Conservation (phyloP, 2,113 vertebrate genomes). For the Plectropomus leopardus region DNA sequence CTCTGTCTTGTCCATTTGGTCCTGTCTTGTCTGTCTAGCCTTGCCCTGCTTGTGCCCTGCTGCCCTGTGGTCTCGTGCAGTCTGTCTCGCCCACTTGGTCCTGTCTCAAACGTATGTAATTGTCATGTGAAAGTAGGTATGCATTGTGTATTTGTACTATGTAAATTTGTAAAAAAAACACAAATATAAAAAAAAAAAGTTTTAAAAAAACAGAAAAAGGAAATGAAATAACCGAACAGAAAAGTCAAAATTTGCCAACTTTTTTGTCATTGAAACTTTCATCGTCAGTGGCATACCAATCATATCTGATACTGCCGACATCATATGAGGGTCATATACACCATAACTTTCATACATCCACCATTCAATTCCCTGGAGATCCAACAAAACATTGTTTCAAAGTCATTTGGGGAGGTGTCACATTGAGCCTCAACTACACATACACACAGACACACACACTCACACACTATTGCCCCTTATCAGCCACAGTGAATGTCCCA, state of each 20-base stretch:
- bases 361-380: constrained; percentile 36
- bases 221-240: too few relatives aligned
- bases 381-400: constrained; percentile 48
- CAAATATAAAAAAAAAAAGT: too few relatives aligned
- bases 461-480: not conserved
- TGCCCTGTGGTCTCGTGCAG: too few relatives aligned
- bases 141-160: too few relatives aligned
- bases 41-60: too few relatives aligned
- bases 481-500: constrained; percentile 35
- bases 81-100: too few relatives aligned
- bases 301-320: not conserved
- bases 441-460: constrained; percentile 10
- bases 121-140: too few relatives aligned
- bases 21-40: too few relatives aligned
- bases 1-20: too few relatives aligned
- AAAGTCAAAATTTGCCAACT: not conserved
- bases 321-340: constrained; percentile 20
- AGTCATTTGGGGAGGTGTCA: constrained; percentile 34
- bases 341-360: constrained; percentile 16
- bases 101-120: too few relatives aligned
- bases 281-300: not conserved
- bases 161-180: too few relatives aligned
- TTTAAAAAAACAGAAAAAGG: too few relatives aligned
- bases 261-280: not conserved
- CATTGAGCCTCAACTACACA: constrained; percentile 36